Evolutionary conservation across 1,140 invertebrate genomes (phyloP), one percentile per base, ranked within the genome.

Genomic region (Drosophila athabasca): DNA sequence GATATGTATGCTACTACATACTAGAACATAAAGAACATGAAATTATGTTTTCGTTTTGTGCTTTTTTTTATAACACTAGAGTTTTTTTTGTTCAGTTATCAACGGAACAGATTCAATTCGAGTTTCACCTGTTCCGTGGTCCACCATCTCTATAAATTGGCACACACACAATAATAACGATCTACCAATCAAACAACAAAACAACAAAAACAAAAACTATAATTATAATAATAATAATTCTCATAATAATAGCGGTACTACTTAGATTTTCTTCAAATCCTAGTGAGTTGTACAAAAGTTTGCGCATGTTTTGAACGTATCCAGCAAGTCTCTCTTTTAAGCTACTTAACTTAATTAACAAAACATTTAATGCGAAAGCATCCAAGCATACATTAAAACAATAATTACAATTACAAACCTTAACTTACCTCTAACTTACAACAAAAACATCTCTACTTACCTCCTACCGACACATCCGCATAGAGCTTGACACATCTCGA

Each of bases 221-320:
- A 31, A 58, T 11, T 44, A 51, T 6, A 53, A 73, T 66, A 71
- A 64, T 41, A 44, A 49, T 49, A 72, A 60, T 35, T 52, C 60
- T 55, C 41, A 60, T 67, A 31, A 39, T 61, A 55, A 62, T 75
- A 88, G 75, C 62, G 66, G 72, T 76, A 76, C 58, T 79, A 59
- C 67, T 88, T 88, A 79, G 76, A 84, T 80, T 81, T 79, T 80
- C 76, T 73, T 79, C 67, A 67, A 87, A 85, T 66, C 67, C 62
- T 88, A 88, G 82, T 76, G 79, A 87, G 61, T 89, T 88, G 83
- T 88, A 79, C 65, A 85, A 87, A 85, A 87, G 82, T 81, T 85
- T 87, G 81, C 73, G 81, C 81, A 85, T 85, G 81, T 80, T 87
- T 82, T 84, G 53, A 80, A 62, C 68, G 60, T 79, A 80, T 61